These are phyloP conservation scores for Emys orbicularis DNA, from an alignment of 2,797 vertebrate genomes.

Conservation along the genomic window DNA sequence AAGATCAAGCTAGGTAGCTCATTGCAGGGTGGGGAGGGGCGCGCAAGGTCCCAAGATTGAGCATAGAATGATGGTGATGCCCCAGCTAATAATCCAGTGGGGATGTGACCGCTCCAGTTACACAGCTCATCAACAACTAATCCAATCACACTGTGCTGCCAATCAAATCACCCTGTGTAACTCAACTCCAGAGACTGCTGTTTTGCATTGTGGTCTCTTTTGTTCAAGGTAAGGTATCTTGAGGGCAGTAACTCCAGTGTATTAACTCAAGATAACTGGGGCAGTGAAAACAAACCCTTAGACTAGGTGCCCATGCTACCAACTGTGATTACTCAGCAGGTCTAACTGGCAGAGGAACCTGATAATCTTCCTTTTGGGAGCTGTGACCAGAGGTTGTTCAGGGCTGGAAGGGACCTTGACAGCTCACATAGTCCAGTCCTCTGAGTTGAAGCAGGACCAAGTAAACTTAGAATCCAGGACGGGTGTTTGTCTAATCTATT, in stretches of 20 bases:
- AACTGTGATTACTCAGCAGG: neutral
- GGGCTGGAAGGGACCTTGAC: neutral
- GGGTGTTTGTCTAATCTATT: neutral
- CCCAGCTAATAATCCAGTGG: neutral
- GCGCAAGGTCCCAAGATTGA: neutral
- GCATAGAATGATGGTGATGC: neutral
- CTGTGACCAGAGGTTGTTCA: neutral
- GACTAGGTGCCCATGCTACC: neutral
- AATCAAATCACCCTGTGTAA: no score
- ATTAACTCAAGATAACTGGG: neutral
- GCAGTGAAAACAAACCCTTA: neutral
- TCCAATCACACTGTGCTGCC: neutral
- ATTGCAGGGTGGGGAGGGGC: neutral
- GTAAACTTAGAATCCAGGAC: neutral
- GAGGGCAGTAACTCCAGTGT: no score
- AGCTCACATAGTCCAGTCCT: neutral
- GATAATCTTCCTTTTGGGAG: neutral
- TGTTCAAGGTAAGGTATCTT: no score
- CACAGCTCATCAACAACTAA: neutral
- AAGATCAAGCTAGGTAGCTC: neutral
- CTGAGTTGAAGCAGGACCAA: neutral
- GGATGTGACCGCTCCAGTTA: neutral
- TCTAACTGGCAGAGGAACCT: neutral
- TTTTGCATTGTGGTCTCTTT: no score
- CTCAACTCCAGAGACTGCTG: no score